Evolutionary conservation across 2,888 invertebrate genomes (phyloP).

Genomic region (Vanessa cardui): DNA sequence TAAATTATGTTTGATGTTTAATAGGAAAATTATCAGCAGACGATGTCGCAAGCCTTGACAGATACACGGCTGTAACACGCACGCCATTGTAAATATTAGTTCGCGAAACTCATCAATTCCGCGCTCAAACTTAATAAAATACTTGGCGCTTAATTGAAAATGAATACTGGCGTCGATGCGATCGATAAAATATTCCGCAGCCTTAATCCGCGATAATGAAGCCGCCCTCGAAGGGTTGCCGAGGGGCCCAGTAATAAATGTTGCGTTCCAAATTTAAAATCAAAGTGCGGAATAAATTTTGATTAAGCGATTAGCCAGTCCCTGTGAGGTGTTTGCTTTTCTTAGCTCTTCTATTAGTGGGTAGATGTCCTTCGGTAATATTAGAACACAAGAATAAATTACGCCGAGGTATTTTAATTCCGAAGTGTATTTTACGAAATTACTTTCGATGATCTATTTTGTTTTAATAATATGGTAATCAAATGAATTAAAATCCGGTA

Average conservation of each 20-base stretch:
- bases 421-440: slow-evolving; percentile 8
- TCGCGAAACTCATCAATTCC: slow-evolving; percentile 82
- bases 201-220: slow-evolving; percentile 83
- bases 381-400: neutral
- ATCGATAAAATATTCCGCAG: slow-evolving; percentile 82
- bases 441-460: slow-evolving; percentile 1
- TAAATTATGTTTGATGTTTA: neutral
- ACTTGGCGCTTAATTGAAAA: slow-evolving; percentile 83
- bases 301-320: slow-evolving; percentile 80
- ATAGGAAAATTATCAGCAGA: slow-evolving; percentile 1
- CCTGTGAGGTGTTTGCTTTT: slow-evolving; percentile 74
- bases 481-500: too few relatives aligned
- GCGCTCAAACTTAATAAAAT: slow-evolving; percentile 82
- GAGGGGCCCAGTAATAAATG: slow-evolving; percentile 81
- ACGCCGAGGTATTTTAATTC: neutral
- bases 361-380: slow-evolving; percentile 26
- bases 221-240: slow-evolving; percentile 77
- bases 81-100: slow-evolving; percentile 82
- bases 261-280: slow-evolving; percentile 82
- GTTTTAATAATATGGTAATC: neutral
- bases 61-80: slow-evolving; percentile 55
- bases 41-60: slow-evolving; percentile 38
- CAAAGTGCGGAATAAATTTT: slow-evolving; percentile 83
- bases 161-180: slow-evolving; percentile 78
- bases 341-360: slow-evolving; percentile 45